Conservation (phyloP, 2,888 invertebrate species). For the Lasius platythorax region DNA sequence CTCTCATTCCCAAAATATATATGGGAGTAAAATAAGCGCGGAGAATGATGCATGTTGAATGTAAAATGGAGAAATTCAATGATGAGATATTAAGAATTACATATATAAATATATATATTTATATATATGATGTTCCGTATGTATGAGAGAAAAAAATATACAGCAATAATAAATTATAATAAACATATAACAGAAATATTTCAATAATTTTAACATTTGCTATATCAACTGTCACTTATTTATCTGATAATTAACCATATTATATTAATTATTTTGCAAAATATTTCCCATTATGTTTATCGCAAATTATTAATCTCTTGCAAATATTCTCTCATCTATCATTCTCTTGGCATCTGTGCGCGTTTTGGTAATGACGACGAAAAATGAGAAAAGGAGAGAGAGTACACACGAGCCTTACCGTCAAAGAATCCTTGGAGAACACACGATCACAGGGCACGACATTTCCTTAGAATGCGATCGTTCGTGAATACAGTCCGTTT, state of each 20-base stretch:
- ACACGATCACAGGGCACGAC: slow-evolving; percentile 25
- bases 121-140: no score
- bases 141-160: no score
- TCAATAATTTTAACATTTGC: slow-evolving; percentile 4
- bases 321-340: slow-evolving; percentile 5
- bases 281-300: not conserved
- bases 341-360: not conserved
- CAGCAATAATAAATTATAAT: no score
- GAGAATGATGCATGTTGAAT: not conserved
- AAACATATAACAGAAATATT: no score
- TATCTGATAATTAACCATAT: not conserved
- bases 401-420: not conserved
- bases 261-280: not conserved
- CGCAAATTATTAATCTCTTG: slow-evolving; percentile 3
- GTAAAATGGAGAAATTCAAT: slow-evolving; percentile 14
- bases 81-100: not conserved
- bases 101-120: not conserved
- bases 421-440: not conserved
- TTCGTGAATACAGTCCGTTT: slow-evolving; percentile 7
- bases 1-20: not conserved
- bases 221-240: not conserved
- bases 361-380: not conserved
- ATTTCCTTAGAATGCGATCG: slow-evolving; percentile 33
- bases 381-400: not conserved
- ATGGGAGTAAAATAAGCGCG: not conserved